phyloP scores from a whole-genome alignment of 2,113 vertebrate species.

The Nothocercus nigrocapillus region DNA sequence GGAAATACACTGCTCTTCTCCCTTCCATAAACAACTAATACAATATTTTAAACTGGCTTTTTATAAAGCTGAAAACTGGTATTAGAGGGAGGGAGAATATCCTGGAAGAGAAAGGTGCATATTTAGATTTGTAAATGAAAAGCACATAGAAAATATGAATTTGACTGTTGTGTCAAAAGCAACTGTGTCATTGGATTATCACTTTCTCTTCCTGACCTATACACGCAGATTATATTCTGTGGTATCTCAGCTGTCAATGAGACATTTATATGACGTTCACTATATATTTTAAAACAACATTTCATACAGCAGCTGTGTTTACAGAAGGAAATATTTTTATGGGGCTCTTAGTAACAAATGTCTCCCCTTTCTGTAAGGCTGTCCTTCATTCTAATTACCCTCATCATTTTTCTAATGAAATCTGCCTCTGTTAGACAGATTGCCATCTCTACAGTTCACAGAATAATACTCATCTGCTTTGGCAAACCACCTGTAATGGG shows the following conservation, averaged over 20 bases:
- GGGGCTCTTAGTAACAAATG: slow-evolving; percentile 59
- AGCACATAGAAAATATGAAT: neutral
- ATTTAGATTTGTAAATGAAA: neutral
- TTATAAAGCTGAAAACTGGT: neutral
- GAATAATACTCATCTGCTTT: slow-evolving; percentile 64
- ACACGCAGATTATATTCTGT: neutral
- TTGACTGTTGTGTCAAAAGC: neutral
- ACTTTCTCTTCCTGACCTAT: slow-evolving; percentile 12
- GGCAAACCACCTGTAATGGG: slow-evolving; percentile 71
- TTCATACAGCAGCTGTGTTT: slow-evolving; percentile 83
- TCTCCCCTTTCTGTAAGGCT: slow-evolving; percentile 50
- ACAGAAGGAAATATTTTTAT: slow-evolving; percentile 81
- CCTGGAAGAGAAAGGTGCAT: neutral
- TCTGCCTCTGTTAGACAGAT: slow-evolving; percentile 68
- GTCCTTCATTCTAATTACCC: slow-evolving; percentile 54
- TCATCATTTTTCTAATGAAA: slow-evolving; percentile 61
- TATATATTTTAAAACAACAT: slow-evolving; percentile 55
- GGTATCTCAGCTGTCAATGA: slow-evolving; percentile 43
- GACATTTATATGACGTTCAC: slow-evolving; percentile 36
- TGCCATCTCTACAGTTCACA: slow-evolving; percentile 51
- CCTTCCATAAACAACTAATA: neutral
- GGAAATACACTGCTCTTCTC: neutral
- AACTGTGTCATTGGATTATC: neutral
- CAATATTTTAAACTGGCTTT: neutral
- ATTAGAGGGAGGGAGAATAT: neutral